phyloP scores from a whole-genome alignment of 2,113 vertebrate species.

The Kobus ellipsiprymnus region DNA sequence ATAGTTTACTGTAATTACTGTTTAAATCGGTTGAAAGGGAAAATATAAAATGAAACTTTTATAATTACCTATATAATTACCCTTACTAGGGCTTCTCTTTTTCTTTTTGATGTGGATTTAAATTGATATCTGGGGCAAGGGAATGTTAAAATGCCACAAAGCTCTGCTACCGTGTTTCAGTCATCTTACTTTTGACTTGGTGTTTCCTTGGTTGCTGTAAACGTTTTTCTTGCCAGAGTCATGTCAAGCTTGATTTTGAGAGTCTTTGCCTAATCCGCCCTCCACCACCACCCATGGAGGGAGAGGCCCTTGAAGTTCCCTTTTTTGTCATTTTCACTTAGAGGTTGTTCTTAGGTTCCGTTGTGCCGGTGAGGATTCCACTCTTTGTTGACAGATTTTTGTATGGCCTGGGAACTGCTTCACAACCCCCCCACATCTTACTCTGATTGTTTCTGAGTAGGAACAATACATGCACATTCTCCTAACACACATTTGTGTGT shows the following conservation, averaged over 20 bases:
- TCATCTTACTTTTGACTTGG: background rate
- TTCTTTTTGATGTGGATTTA: background rate
- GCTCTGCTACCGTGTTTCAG: background rate
- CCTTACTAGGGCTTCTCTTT: background rate
- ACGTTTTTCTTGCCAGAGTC: background rate
- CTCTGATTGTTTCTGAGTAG: background rate
- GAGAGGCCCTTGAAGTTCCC: background rate
- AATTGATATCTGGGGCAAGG: background rate
- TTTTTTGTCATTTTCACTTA: background rate
- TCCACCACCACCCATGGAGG: accelerated
- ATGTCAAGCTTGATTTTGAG: background rate
- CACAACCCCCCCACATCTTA: background rate
- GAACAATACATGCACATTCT: background rate
- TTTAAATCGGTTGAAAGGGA: background rate
- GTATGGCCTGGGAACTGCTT: background rate
- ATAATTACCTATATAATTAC: background rate
- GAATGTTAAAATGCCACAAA: background rate
- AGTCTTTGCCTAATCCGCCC: background rate
- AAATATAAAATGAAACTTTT: background rate
- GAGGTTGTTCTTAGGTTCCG: background rate
- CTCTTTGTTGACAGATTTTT: background rate
- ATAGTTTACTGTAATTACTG: background rate
- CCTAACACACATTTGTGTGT: background rate
- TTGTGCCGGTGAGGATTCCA: background rate
- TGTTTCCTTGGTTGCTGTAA: background rate